Conservation (phyloP, 2,797 vertebrate species). For the Amblyraja radiata region DNA sequence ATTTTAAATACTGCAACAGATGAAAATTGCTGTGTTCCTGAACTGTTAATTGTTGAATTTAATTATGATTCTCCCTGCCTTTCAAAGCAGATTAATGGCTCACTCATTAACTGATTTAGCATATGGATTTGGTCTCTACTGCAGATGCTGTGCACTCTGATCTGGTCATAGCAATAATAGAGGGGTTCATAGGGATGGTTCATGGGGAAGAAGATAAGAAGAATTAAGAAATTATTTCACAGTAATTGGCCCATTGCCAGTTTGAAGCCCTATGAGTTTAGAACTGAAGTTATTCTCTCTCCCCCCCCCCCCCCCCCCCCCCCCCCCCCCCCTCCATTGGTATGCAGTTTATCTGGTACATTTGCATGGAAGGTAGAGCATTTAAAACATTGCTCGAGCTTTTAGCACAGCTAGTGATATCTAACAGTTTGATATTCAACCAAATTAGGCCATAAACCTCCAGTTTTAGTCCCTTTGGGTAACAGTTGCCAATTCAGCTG, state of each 20-base stretch:
- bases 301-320: too few species aligned
- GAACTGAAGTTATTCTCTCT: background rate
- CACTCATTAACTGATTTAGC: background rate
- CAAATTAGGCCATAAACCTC: background rate
- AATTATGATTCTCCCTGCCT: background rate
- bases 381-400: background rate
- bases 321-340: background rate
- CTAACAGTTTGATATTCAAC: background rate
- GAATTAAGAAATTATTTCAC: background rate
- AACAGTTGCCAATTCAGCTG: background rate
- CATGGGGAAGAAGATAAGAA: background rate
- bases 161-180: background rate
- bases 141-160: background rate
- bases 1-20: background rate
- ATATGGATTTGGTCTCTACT: background rate
- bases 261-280: background rate
- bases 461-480: background rate
- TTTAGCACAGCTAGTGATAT: background rate
- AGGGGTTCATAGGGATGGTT: too few species aligned
- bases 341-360: background rate
- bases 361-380: background rate
- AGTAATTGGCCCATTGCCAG: background rate
- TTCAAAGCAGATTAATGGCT: background rate
- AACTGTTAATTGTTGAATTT: conserved; percentile 1
- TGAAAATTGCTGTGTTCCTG: background rate